Percentiles rank a stretch among this genome's conserved stretches.
Evolutionary conservation across 1,140 invertebrate species (phyloP).

Genomic region (Lordiphosa mommai): DNA sequence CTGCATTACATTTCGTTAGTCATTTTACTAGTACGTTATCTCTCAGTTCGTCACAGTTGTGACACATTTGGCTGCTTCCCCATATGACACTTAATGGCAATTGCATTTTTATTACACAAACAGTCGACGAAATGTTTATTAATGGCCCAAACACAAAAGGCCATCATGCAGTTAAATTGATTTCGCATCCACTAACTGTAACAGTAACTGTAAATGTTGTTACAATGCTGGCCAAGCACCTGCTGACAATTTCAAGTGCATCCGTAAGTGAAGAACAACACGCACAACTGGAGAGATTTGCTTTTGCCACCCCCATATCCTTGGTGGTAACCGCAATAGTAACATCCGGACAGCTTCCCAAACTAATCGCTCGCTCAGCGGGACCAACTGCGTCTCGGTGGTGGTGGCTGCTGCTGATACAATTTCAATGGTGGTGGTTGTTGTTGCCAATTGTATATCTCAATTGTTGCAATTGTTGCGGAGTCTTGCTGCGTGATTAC

Average conservation of each 20-base stretch:
- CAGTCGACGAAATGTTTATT: constrained; percentile 72
- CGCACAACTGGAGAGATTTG: constrained; percentile 62
- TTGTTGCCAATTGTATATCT: constrained; percentile 73
- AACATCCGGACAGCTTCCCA: constrained; percentile 66
- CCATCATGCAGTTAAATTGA: constrained; percentile 65
- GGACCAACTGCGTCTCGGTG: constrained; percentile 29
- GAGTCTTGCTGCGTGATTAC: constrained; percentile 60
- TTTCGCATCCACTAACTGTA: constrained; percentile 46
- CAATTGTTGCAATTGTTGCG: constrained; percentile 56
- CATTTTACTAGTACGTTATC: constrained; percentile 3
- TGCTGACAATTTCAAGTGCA: constrained; percentile 80
- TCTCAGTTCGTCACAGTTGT: constrained; percentile 41
- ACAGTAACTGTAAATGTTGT: constrained; percentile 51
- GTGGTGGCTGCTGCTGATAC: constrained; percentile 25
- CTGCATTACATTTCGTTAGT: constrained; percentile 21
- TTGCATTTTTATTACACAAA: constrained; percentile 78
- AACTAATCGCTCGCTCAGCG: constrained; percentile 69
- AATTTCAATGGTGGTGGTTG: constrained; percentile 12
- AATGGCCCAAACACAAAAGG: constrained; percentile 62
- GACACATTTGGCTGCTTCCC: constrained; percentile 23
- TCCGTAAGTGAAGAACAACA: constrained; percentile 53
- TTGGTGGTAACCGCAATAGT: constrained; percentile 65
- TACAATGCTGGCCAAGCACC: constrained; percentile 67
- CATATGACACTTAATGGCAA: constrained; percentile 63
- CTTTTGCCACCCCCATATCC: neutral